Evolutionary conservation across 1,140 invertebrate genomes (phyloP), one percentile per base, ranked within the genome.

Genomic region (Antheraea mylitta): DNA sequence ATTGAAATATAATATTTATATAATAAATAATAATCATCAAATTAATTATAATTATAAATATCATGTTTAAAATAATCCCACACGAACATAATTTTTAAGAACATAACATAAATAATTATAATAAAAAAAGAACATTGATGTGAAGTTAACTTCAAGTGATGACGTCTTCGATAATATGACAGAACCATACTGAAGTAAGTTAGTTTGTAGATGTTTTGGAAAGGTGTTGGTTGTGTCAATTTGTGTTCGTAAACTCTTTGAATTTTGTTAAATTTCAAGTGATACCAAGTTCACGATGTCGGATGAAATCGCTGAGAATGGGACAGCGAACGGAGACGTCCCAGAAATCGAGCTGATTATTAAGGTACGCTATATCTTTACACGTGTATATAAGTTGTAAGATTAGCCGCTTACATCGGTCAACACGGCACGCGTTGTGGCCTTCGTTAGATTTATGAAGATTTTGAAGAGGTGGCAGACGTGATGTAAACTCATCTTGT

Each of bases 331-430:
- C 88, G 95, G 94, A 78, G 94, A 95, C 81, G 95, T 96, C 77
- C 95, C 95, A 58, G 96, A 96, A 91, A 96, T 96, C 82, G 96
- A 96, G 92, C 92, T 96, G 74, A 96, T 96, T 77, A 96, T 96
- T 76, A 96, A 96, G 95, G 96, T 96, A 91, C 53, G 58, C 60
- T 79, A 67, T 66, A 72, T 74, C 11, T 81, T 75, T 75, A 76
- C 82, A 81, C 80, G 81, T 83, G 79, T 85, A 81, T 64, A 42
- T 42, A 42, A 42, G 38, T 42, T 66, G 68, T 65, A 73, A 85
- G 75, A 83, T 82, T 80, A 86, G 69, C 72, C 72, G 70, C 68
- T 78, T 76, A 77, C 75, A 72, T 72, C 69, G 75, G 78, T 82
- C 79, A 82, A 77, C 78, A 80, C 79, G 76, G 74, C 80, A 78